These are phyloP conservation scores for Hylaeus anthracinus DNA, from an alignment of 1,140 invertebrate species.

Conservation along the genomic window DNA sequence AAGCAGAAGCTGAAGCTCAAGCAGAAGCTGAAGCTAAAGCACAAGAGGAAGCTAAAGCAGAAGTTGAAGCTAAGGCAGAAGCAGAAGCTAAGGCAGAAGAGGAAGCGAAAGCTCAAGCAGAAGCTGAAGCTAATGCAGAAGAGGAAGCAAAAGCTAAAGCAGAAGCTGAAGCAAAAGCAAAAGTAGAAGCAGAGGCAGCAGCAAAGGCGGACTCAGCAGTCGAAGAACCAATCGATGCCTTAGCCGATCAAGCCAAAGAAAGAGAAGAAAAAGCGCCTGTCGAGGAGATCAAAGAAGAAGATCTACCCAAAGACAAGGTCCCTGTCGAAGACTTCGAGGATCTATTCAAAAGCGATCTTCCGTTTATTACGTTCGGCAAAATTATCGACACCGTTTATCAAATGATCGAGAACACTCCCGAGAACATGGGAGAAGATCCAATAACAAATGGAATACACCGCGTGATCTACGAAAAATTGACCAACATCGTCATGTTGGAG, in stretches of 20 bases:
- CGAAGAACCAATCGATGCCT: no score
- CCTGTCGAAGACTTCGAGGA: slow-evolving; percentile 8
- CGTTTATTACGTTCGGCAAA: slow-evolving; percentile 66
- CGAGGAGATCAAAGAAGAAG: neutral
- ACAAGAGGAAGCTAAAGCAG: neutral
- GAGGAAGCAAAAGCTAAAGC: neutral
- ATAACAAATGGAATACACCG: slow-evolving; percentile 65
- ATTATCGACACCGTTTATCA: slow-evolving; percentile 65
- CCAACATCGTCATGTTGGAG: slow-evolving; percentile 41
- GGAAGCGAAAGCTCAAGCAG: neutral
- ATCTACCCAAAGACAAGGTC: neutral
- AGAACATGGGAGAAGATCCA: slow-evolving; percentile 55
- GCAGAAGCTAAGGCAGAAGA: neutral
- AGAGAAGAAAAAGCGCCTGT: neutral
- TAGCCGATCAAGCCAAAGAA: no score
- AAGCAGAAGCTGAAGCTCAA: neutral
- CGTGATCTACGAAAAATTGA: slow-evolving; percentile 65
- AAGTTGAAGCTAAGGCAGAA: neutral
- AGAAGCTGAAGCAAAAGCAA: neutral
- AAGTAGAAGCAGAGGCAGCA: neutral
- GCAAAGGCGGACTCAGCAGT: no score
- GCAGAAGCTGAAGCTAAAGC: neutral
- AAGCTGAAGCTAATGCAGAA: neutral
- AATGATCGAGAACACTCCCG: slow-evolving; percentile 52
- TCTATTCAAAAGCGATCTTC: slow-evolving; percentile 60